phyloP scores from a whole-genome alignment of 1,140 invertebrate species.

The Dinoponera quadriceps region DNA sequence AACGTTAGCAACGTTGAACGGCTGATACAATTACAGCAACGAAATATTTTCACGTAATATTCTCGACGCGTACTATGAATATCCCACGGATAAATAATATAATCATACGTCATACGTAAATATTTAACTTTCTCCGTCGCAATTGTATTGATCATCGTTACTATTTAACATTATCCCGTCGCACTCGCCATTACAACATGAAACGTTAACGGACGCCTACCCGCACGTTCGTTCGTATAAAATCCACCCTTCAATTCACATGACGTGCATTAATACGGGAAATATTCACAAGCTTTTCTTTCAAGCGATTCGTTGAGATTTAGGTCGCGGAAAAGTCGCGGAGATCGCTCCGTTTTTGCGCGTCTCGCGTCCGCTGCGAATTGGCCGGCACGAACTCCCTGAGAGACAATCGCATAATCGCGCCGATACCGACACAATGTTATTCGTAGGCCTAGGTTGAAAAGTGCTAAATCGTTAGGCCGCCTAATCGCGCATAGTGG shows the following conservation, averaged over 20 bases:
- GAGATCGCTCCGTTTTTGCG: conserved; percentile 17
- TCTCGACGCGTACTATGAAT: too few species aligned
- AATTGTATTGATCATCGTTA: too few species aligned
- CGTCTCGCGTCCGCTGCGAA: conserved; percentile 10
- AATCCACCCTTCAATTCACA: not conserved
- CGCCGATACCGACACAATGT: conserved; percentile 33
- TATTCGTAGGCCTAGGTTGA: conserved; percentile 36
- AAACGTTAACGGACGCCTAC: too few species aligned
- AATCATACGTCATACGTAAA: too few species aligned
- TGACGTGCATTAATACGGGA: too few species aligned
- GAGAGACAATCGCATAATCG: conserved; percentile 51
- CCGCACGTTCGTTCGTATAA: not conserved
- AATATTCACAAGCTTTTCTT: not conserved
- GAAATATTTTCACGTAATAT: too few species aligned
- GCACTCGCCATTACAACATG: too few species aligned
- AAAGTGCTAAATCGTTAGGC: conserved; percentile 21
- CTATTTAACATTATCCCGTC: too few species aligned
- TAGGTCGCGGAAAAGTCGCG: not conserved
- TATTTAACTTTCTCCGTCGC: too few species aligned
- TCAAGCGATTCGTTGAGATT: not conserved
- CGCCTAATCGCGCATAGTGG: not conserved
- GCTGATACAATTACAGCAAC: too few species aligned
- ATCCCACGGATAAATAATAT: too few species aligned
- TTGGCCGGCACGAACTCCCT: conserved; percentile 11
- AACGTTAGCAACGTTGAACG: too few species aligned